These are phyloP conservation scores for Bombyx huttoni DNA, from an alignment of 2,888 invertebrate species.

Conservation along the genomic window DNA sequence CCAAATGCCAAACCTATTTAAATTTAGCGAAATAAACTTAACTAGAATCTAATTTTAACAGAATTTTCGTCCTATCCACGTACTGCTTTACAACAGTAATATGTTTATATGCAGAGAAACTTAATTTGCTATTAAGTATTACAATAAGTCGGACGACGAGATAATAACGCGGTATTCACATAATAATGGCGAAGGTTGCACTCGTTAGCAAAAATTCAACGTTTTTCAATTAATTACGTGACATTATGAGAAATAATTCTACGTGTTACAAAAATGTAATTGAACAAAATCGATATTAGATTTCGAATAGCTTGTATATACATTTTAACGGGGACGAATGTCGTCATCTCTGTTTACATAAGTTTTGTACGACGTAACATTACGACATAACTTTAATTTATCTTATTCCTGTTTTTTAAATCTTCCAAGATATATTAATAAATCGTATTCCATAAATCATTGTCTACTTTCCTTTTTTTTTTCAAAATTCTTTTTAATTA, in stretches of 20 bases:
- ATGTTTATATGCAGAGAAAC: neutral
- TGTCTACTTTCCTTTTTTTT: too few relatives aligned
- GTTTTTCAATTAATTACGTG: slow-evolving; percentile 5
- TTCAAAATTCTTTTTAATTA: too few relatives aligned
- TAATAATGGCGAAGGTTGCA: slow-evolving; percentile 4
- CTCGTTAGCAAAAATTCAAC: slow-evolving; percentile 4
- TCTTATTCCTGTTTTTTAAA: too few relatives aligned
- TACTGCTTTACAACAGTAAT: too few relatives aligned
- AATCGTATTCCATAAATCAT: too few relatives aligned
- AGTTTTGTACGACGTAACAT: neutral
- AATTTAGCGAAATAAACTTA: too few relatives aligned
- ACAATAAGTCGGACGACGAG: neutral
- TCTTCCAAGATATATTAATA: too few relatives aligned
- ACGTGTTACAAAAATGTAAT: neutral
- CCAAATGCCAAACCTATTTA: too few relatives aligned
- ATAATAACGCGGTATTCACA: slow-evolving; percentile 3
- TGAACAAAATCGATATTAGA: neutral
- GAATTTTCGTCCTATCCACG: too few relatives aligned
- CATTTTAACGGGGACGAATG: neutral
- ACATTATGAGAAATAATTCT: slow-evolving; percentile 3
- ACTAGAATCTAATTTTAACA: too few relatives aligned
- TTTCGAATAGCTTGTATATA: neutral
- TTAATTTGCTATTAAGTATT: neutral
- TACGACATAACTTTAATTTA: neutral
- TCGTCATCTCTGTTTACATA: neutral